These are phyloP conservation scores for Drosophila subpulchrella DNA, from an alignment of 1,140 invertebrate genomes.

Conservation along the genomic window DNA sequence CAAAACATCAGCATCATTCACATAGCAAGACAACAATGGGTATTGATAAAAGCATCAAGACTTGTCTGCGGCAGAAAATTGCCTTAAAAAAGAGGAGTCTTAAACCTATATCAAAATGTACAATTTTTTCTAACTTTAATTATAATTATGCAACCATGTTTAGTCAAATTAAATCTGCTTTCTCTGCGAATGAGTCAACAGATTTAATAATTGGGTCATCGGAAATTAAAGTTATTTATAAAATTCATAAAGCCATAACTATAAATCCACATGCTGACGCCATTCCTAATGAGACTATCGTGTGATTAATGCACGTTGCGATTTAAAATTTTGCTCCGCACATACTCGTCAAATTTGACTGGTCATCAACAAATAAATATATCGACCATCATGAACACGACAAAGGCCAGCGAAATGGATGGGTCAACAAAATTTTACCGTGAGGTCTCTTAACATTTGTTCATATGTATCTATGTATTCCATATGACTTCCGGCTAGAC, in stretches of 20 bases:
- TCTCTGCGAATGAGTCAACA: constrained; percentile 45
- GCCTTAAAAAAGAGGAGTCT: constrained; percentile 35
- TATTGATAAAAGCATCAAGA: constrained; percentile 51
- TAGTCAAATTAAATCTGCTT: constrained; percentile 54
- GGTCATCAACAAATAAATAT: constrained; percentile 10
- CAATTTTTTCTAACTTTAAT: background rate
- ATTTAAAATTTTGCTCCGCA: constrained; percentile 41
- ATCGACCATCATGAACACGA: constrained; percentile 14
- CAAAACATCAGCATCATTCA: constrained; percentile 76
- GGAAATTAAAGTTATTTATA: constrained; percentile 42
- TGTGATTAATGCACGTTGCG: constrained; percentile 57
- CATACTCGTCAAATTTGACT: constrained; percentile 23
- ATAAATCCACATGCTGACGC: constrained; percentile 48
- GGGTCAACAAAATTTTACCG: constrained; percentile 28
- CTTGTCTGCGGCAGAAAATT: constrained; percentile 37
- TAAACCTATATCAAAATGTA: constrained; percentile 17
- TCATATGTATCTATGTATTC: constrained; percentile 18
- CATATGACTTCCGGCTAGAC: constrained; percentile 66
- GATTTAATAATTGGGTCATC: constrained; percentile 61
- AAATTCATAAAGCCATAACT: constrained; percentile 5
- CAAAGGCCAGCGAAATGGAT: constrained; percentile 48
- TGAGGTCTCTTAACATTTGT: constrained; percentile 9
- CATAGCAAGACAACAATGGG: constrained; percentile 16
- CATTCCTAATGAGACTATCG: constrained; percentile 66
- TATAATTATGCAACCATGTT: constrained; percentile 30